These are phyloP conservation scores for Sinocyclocheilus anophthalmus DNA, from an alignment of 2,113 vertebrate genomes.

Conservation along the genomic window DNA sequence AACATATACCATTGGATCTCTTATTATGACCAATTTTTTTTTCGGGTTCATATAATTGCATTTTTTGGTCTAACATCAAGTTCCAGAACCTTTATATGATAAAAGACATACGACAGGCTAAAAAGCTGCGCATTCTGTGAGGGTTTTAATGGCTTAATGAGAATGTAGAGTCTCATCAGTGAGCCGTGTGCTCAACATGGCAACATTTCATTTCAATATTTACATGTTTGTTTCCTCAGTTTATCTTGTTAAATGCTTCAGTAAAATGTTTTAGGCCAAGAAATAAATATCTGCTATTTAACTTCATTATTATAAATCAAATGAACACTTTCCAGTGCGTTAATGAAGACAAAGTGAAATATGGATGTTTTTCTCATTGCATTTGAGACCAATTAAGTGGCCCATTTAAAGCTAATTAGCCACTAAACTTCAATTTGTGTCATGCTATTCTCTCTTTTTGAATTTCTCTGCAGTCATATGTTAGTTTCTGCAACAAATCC, in stretches of 20 bases:
- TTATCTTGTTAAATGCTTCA: slow-evolving; percentile 48
- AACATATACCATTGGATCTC: slow-evolving; percentile 34
- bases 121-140: neutral
- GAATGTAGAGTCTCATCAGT: slow-evolving; percentile 29
- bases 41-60: neutral
- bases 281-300: slow-evolving; percentile 62
- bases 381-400: slow-evolving; percentile 72
- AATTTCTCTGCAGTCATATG: slow-evolving; percentile 58
- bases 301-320: slow-evolving; percentile 67
- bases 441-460: slow-evolving; percentile 69
- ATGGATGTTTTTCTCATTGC: slow-evolving; percentile 73
- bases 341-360: slow-evolving; percentile 80
- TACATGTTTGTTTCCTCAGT: slow-evolving; percentile 55
- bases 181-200: slow-evolving; percentile 39
- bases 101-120: slow-evolving; percentile 19
- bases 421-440: slow-evolving; percentile 74
- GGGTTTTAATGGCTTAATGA: slow-evolving; percentile 15
- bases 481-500: slow-evolving; percentile 49
- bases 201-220: slow-evolving; percentile 51
- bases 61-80: slow-evolving; percentile 40
- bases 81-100: slow-evolving; percentile 28
- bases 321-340: slow-evolving; percentile 58
- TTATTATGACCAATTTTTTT: neutral
- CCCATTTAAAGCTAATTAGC: slow-evolving; percentile 77
- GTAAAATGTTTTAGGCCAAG: slow-evolving; percentile 46